A percentile compares a stretch with the other conserved stretches of the same genome.
Evolutionary conservation across 1,140 invertebrate genomes (phyloP).

Genomic region (Lysiphlebus fabarum): DNA sequence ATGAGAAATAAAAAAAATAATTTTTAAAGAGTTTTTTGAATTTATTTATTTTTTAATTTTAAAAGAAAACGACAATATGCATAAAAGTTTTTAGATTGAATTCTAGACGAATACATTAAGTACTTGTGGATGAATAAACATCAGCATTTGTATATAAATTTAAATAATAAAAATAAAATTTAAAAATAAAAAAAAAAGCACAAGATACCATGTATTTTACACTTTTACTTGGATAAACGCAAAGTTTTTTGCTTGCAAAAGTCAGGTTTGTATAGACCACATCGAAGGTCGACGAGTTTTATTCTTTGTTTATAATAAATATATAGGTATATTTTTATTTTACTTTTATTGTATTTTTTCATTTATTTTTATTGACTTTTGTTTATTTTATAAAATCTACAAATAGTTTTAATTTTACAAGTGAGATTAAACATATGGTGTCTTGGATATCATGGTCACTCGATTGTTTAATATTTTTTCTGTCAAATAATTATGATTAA

Average conservation of each 20-base stretch:
- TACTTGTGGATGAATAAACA: slow-evolving; percentile 2
- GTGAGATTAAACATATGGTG: too few species aligned
- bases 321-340: not conserved
- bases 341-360: not conserved
- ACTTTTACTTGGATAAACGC: too few species aligned
- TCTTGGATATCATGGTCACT: too few species aligned
- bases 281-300: slow-evolving; percentile 50
- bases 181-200: not conserved
- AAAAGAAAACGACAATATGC: slow-evolving; percentile 55
- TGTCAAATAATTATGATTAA: too few species aligned
- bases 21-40: too few species aligned
- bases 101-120: slow-evolving; percentile 13
- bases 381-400: not conserved
- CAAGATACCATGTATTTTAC: not conserved
- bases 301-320: slow-evolving; percentile 31
- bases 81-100: slow-evolving; percentile 47
- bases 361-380: not conserved
- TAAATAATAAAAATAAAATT: not conserved
- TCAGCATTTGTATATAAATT: slow-evolving; percentile 1
- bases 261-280: slow-evolving; percentile 33
- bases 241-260: not conserved
- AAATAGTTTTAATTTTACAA: too few species aligned
- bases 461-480: too few species aligned
- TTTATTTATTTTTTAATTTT: slow-evolving; percentile 51
- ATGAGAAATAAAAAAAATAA: too few species aligned